phyloP scores from a whole-genome alignment of 2,113 vertebrate genomes.

The Scytalopus superciliaris region DNA sequence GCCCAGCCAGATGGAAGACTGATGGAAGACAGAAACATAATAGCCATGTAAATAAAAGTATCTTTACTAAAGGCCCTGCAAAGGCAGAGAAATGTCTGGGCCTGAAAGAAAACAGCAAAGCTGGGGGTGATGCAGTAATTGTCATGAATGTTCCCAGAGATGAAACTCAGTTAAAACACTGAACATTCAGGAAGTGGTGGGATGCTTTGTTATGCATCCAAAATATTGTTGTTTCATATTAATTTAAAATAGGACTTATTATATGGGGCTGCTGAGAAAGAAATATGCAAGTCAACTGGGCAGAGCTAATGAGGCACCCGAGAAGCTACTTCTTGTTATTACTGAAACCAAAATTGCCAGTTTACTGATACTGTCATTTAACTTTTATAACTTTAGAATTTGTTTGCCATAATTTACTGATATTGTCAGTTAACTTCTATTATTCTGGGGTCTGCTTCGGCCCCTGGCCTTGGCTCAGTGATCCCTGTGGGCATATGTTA shows the following conservation, averaged over 20 bases:
- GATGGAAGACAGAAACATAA: background rate
- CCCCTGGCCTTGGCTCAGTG: background rate
- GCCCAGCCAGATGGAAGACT: constrained; percentile 4
- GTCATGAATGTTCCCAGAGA: background rate
- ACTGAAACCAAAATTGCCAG: background rate
- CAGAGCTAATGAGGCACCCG: background rate
- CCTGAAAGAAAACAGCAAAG: background rate
- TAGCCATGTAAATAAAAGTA: background rate
- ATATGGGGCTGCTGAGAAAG: background rate
- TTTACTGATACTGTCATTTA: background rate
- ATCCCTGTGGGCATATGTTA: background rate
- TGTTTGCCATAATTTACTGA: background rate
- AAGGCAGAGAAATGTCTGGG: background rate
- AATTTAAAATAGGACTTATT: background rate
- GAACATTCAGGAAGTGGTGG: background rate
- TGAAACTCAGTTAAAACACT: background rate
- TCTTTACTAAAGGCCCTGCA: background rate
- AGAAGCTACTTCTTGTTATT: background rate
- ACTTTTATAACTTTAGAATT: background rate
- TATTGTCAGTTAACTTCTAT: background rate
- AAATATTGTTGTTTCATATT: background rate
- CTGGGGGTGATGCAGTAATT: background rate
- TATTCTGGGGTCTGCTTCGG: background rate
- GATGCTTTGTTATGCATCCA: background rate
- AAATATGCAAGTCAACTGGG: background rate